Evolutionary conservation across 2,113 vertebrate species (phyloP).

Genomic region (Notarius quadriscutis): DNA sequence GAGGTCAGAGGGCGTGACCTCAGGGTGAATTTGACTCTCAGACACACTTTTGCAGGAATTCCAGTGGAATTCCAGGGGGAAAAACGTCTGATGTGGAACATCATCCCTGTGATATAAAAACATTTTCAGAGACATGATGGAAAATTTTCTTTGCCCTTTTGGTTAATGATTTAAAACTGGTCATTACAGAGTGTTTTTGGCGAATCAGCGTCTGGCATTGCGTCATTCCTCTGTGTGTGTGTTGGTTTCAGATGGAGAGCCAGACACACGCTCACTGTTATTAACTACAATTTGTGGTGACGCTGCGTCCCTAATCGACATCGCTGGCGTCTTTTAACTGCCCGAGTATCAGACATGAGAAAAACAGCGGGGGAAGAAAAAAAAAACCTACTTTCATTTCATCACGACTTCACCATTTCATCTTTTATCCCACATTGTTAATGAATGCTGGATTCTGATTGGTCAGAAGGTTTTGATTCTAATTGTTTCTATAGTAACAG

Average conservation of each 20-base stretch:
- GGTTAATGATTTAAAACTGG: not conserved
- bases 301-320: not conserved
- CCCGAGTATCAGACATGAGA: not conserved
- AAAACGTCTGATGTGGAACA: not conserved
- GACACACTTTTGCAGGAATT: conserved; percentile 27
- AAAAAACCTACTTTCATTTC: not conserved
- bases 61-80: not conserved
- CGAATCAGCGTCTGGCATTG: not conserved
- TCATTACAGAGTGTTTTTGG: not conserved
- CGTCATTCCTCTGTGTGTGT: conserved; percentile 20
- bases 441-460: not conserved
- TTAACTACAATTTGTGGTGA: conserved; percentile 29
- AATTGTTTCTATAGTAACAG: not conserved
- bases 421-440: not conserved
- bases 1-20: not conserved
- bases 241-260: conserved; percentile 11
- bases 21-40: not conserved
- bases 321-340: conserved; percentile 23
- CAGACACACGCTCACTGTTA: conserved; percentile 26
- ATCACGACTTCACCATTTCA: not conserved
- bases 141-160: not conserved
- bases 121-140: not conserved
- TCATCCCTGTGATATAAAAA: not conserved
- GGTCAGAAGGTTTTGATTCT: not conserved
- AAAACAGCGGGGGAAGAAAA: not conserved